Evolutionary conservation across 2,888 invertebrate genomes (phyloP), one percentile per base, ranked within the genome.

Genomic region (Zygogramma bicolorata): DNA sequence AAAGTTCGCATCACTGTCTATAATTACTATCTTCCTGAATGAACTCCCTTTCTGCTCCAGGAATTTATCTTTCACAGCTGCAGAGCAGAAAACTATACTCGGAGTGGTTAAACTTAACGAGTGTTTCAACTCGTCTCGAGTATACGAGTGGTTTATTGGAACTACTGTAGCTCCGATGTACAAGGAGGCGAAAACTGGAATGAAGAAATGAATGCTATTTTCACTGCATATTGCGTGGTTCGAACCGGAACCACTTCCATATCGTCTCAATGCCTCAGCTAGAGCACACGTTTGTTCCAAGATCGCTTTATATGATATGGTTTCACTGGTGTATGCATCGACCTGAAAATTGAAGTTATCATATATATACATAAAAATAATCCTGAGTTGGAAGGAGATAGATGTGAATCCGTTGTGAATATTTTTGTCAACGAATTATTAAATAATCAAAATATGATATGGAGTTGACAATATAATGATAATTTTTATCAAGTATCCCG

Each of bases 71-170:
- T 89, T 84, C 10, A 89, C 89, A 18, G 88, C 82, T n/a, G 89
- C 88, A 0, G 93, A 92, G 38, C 90, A 90, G 82, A 94, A 92
- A 76, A 93, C 89, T 61, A 90, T 86, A 82, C 90, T 91, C 58
- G 94, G 93, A 81, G 90, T 91, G 0, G 91, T 91, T 70, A 93
- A 89, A 70, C 88, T 89, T 1, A 92, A 81, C 15, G 91, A 86
- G 81, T 93, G 93, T 15, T 75, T 61, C 29, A 81, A 42, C 75
- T 83, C 83, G 15, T 58, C 29, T 7, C 22, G 29, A 2, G 65
- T 68, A 7, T 75, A 75, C 5, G 61, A 72, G 29, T 77, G 77
- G 71, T 83, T 84, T 8, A 85, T 66, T 2, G 82, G 81, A 3
- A 81, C 79, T n/a, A 79, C 63, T 4, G 75, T 74, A 5, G 81